Evolutionary conservation across 2,113 vertebrate species (phyloP), one percentile per base, ranked within the genome.

Genomic region (Strix uralensis): DNA sequence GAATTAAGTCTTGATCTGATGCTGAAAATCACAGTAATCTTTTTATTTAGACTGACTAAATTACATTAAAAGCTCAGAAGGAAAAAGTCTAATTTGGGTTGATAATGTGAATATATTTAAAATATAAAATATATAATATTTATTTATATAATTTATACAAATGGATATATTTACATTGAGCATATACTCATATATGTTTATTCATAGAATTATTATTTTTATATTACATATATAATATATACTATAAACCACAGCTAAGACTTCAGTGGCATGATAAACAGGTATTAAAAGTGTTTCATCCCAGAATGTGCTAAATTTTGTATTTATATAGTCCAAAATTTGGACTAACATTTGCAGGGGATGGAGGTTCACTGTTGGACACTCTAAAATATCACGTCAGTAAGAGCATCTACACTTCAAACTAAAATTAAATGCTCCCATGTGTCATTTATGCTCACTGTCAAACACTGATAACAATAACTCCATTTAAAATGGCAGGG

Each of bases 381-480:
- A 11, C 69, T 93, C 61, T 69, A 19, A 44, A 83, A 77, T 42
- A 27, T 6, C 32, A 29, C 1, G n/a, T 72, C 52, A 82, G 29
- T 44, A 46, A 62, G 79, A 82, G 49, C 7, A 59, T 55, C 78
- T 88, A 67, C 72, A 82, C 71, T 93, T 84, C 51, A 94, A 27
- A 73, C 26, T 54, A 40, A 62, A 88, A 92, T 63, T 42, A 90
- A 94, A 90, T 21, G 47, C 36, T 95, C 93, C 54, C 30, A n/a
- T 9, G 11, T 74, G 72, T 79, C 82, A 79, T 3, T 26, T 66
- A 51, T 22, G 51, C 55, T 88, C 71, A 3, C 77, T 66, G 75
- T 94, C 97, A 97, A 92, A 93, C 62, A 75, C 85, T 23, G 81
- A 15, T 79, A 75, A 83, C 74, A 95, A 84, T 30, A 88, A 40